Base-by-base conservation (phyloP, 2,797 vertebrate genomes). In the Caiman crocodilus region DNA sequence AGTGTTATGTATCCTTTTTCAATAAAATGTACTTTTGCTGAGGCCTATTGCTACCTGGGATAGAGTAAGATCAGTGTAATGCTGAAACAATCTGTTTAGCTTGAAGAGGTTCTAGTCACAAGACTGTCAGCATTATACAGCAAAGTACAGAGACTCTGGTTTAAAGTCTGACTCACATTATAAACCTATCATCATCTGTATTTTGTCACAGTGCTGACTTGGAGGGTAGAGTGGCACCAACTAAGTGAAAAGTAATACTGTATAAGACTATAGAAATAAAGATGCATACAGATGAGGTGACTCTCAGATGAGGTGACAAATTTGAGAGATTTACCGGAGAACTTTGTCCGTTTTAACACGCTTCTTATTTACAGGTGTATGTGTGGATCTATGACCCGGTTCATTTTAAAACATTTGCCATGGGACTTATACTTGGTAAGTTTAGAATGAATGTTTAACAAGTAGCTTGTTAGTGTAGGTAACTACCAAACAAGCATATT, bases 351-450 rank as follows among this genome's bases (percentile, higher is more conserved):
- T 57, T 57, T 92, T 93, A 94, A 28, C 5, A n/a, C 6, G 5
- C 78, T 10, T 5, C 97, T 97, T 92, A 96, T 97, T 97, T 98
- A 14, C 90, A 99, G 99, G 99, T 99, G 9, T 99, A 98, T 16
- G 99, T 99, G 89, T 99, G 99, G 99, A 99, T 99, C 97, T 99
- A 99, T 81, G 99, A 99, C 97, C 99, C 99, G 1, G 99, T 99
- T 90, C 99, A 99, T 96, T 99, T 99, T 95, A 99, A 99, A 98
- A 99, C 99, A 2, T 99, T 99, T 97, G 99, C 99, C 94, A 99
- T 99, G 99, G 99, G 99, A 91, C 98, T 99, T 92, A 99, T 99
- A 75, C 98, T 99, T 84, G 99, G 99, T 99, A 98, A 98, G 99
- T 98, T 50, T 91, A 78, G 58, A 76, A 74, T 9, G 56, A 82